phyloP scores from a whole-genome alignment of 1,140 invertebrate genomes.

The Samia ricini region DNA sequence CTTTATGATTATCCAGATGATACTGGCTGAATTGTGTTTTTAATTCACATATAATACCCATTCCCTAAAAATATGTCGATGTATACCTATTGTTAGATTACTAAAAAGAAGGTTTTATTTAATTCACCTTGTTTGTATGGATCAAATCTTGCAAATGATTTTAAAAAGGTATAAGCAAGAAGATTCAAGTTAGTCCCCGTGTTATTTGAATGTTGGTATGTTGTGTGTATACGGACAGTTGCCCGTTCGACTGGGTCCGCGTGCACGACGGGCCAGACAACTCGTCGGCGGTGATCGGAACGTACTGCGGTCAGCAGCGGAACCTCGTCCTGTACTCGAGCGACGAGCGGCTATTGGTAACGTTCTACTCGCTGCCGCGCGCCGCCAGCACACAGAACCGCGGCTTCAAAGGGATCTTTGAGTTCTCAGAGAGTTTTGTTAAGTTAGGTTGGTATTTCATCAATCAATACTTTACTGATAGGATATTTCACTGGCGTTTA shows the following conservation, averaged over 20 bases:
- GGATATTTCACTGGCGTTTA: too few relatives aligned
- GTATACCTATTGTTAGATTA: too few relatives aligned
- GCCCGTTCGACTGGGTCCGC: constrained; percentile 98
- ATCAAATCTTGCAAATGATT: too few relatives aligned
- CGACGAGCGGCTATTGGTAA: constrained; percentile 91
- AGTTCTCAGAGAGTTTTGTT: constrained; percentile 97
- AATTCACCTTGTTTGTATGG: too few relatives aligned
- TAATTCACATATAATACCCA: too few relatives aligned
- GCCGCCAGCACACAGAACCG: constrained; percentile 95
- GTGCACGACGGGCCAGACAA: constrained; percentile 96
- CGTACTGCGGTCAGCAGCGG: constrained; percentile 98
- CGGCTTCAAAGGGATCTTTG: constrained; percentile 96
- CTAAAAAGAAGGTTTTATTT: too few relatives aligned
- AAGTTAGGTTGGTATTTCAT: constrained; percentile 87
- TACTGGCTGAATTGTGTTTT: too few relatives aligned
- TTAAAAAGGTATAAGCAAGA: too few relatives aligned
- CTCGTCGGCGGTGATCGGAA: constrained; percentile 93
- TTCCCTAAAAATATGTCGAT: too few relatives aligned
- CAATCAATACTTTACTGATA: background rate
- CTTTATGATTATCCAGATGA: too few relatives aligned
- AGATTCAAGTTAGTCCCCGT: too few relatives aligned
- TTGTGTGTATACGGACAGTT: constrained; percentile 80
- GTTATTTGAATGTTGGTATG: background rate
- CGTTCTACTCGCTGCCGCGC: constrained; percentile 92
- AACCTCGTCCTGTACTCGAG: constrained; percentile 97